A percentile compares a stretch with the other conserved stretches of the same genome.
These are phyloP conservation scores for Axea sp. DNA, from an alignment of 2,888 invertebrate genomes.

Conservation along the genomic window DNA sequence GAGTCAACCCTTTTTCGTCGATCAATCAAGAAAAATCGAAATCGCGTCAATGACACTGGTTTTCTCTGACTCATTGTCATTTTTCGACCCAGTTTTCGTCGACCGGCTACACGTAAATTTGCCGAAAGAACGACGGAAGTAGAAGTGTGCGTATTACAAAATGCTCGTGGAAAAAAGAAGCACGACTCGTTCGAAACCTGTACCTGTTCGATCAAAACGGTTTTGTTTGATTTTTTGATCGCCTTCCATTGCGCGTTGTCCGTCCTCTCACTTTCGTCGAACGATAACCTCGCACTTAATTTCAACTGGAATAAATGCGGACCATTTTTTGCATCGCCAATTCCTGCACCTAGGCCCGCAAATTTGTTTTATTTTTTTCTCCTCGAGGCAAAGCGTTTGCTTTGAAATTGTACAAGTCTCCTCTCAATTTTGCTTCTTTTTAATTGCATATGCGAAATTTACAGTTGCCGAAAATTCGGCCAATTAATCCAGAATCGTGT, in stretches of 20 bases:
- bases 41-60: slow-evolving; percentile 8
- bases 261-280: slow-evolving; percentile 77
- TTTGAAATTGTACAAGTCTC: no score
- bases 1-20: no score
- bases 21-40: no score
- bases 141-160: slow-evolving; percentile 55
- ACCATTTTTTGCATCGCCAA: slow-evolving; percentile 15
- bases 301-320: slow-evolving; percentile 61
- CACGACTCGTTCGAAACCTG: slow-evolving; percentile 51
- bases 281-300: slow-evolving; percentile 73
- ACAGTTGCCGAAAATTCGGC: background rate
- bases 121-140: slow-evolving; percentile 48
- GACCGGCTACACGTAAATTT: no score
- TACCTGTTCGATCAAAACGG: slow-evolving; percentile 56
- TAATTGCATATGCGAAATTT: no score
- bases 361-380: background rate
- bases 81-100: slow-evolving; percentile 14
- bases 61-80: background rate
- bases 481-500: slow-evolving; percentile 22
- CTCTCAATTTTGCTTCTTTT: no score
- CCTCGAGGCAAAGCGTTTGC: no score
- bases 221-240: slow-evolving; percentile 62
- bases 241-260: slow-evolving; percentile 54
- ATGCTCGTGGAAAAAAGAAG: slow-evolving; percentile 41
- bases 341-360: slow-evolving; percentile 4